Conservation (phyloP, 2,888 invertebrate species). For the Schrankia costaestrigalis region DNA sequence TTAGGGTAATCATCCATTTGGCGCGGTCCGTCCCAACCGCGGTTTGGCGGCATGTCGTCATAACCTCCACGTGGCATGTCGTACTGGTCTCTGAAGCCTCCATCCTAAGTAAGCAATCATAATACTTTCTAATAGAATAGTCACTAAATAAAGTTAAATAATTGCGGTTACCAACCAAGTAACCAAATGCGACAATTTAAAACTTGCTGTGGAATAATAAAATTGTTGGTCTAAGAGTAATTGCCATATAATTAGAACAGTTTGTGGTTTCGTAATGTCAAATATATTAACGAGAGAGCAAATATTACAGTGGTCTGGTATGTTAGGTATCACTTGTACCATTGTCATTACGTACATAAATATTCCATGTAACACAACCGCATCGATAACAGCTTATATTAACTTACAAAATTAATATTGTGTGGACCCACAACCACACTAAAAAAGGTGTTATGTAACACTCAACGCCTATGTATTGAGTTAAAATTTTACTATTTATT, state of each 20-base stretch:
- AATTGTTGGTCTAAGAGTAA: background rate
- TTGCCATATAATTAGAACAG: background rate
- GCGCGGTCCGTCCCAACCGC: slow-evolving; percentile 79
- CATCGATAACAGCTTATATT: too few species aligned
- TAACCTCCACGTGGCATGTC: slow-evolving; percentile 71
- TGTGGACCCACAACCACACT: too few species aligned
- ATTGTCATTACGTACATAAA: too few species aligned
- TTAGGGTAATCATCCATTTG: slow-evolving; percentile 83
- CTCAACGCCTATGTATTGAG: too few species aligned
- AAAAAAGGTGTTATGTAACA: too few species aligned
- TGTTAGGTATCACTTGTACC: too few species aligned
- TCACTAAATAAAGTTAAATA: slow-evolving; percentile 20
- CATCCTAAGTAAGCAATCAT: slow-evolving; percentile 78
- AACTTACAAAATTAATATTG: too few species aligned
- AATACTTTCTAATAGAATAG: slow-evolving; percentile 72
- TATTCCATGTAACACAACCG: too few species aligned
- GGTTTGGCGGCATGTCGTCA: slow-evolving; percentile 76
- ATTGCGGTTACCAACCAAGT: slow-evolving; percentile 6
- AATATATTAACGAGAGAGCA: slow-evolving; percentile 33
- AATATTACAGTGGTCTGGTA: slow-evolving; percentile 12
- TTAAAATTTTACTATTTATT: too few species aligned
- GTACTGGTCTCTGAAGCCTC: slow-evolving; percentile 79
- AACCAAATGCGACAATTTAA: too few species aligned
- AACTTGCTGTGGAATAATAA: too few species aligned
- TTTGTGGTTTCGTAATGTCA: background rate